Evolutionary conservation across 2,113 vertebrate species (phyloP), one percentile per base, ranked within the genome.

Genomic region (Pelecanoides urinatrix): DNA sequence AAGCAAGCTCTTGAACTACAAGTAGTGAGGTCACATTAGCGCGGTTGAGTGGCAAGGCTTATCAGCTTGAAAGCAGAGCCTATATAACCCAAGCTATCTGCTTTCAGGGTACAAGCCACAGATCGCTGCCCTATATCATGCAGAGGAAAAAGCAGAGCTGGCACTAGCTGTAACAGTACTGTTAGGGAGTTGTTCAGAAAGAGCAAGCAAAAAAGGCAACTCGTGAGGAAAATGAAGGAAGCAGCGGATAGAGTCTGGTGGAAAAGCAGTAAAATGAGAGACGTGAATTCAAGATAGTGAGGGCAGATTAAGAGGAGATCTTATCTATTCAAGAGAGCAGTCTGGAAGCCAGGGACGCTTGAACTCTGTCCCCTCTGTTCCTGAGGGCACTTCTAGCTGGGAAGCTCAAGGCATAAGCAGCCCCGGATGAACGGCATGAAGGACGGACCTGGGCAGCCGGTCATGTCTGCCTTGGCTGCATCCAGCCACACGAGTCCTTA

Each of bases 361-460:
- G 56, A 76, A 10, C 47, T 66, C 73, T 68, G 17, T 55, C 16
- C 47, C 45, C 55, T 29, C 74, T 29, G n/a, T 21, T 75, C 74
- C 78, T 8, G 50, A 66, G 36, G 42, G 26, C 45, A 13, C 45
- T 50, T 52, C 30, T 7, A 72, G 15, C 30, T 17, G 3, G 1
- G 44, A 14, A 70, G 59, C 34, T 52, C 3, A 4, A 50, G 36
- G 56, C 3, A 0, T 3, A 12, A 55, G 40, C 10, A 75, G 42
- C 25, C 29, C 17, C 26, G 36, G 42, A 17, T 1, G 19, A 76
- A 3, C 10, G 0, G 7, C 13, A 5, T 0, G 17, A n/a, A 47
- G 61, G 71, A 55, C 2, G 0, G 1, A 29, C 3, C 6, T 40
- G 7, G 23, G 67, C 52, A 67, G 81, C 4, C 58, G 15, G 16